phyloP scores from a whole-genome alignment of 2,113 vertebrate species.

The Gadus chalcogrammus region DNA sequence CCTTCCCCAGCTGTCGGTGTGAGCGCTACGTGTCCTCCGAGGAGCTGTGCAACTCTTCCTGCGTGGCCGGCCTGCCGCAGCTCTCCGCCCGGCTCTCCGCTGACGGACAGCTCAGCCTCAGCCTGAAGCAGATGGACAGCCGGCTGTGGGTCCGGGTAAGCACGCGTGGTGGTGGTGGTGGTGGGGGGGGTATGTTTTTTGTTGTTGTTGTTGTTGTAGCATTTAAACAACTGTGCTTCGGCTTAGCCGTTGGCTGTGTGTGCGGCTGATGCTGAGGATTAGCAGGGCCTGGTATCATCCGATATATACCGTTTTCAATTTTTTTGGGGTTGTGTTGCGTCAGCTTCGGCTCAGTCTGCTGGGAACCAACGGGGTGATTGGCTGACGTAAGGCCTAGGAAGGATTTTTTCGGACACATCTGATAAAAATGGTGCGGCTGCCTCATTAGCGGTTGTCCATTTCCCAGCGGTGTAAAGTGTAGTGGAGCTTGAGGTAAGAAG shows the following conservation, averaged over 20 bases:
- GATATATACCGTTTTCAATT: slow-evolving; percentile 18
- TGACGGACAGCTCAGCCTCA: slow-evolving; percentile 75
- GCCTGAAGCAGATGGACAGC: slow-evolving; percentile 51
- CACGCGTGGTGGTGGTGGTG: background rate
- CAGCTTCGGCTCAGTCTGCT: background rate
- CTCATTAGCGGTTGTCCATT: slow-evolving; percentile 23
- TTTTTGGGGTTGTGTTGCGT: slow-evolving; percentile 5
- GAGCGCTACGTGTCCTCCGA: slow-evolving; percentile 80
- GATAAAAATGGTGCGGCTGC: slow-evolving; percentile 18
- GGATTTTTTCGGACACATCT: slow-evolving; percentile 16
- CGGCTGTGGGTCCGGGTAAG: slow-evolving; percentile 55
- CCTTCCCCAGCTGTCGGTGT: slow-evolving; percentile 79
- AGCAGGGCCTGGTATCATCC: slow-evolving; percentile 5
- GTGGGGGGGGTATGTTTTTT: background rate
- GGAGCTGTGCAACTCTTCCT: slow-evolving; percentile 83
- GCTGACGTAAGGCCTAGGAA: background rate
- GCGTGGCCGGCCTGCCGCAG: slow-evolving; percentile 74
- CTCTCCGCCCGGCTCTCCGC: slow-evolving; percentile 70
- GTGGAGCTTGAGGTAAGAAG: background rate
- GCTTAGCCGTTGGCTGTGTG: no score
- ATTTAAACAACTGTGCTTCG: no score
- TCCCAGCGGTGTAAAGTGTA: background rate
- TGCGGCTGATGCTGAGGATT: background rate
- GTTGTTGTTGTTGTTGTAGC: background rate
- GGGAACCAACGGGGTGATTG: background rate